These are phyloP conservation scores for Masnerella sp. DNA, from an alignment of 2,888 invertebrate species.

Conservation along the genomic window DNA sequence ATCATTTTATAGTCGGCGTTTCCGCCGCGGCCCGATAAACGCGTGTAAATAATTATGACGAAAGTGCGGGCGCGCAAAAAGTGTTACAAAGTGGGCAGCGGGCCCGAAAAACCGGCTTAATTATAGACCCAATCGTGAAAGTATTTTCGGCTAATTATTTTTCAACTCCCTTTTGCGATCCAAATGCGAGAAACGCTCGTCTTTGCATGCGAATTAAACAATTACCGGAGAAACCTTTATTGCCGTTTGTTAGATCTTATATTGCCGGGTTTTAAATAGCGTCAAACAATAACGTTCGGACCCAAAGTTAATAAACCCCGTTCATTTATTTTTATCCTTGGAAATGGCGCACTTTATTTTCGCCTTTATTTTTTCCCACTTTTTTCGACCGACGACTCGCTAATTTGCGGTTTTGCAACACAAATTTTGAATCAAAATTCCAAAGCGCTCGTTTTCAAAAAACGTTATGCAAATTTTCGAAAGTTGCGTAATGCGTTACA, in stretches of 20 bases:
- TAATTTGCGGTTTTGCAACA: no score
- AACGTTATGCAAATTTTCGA: no score
- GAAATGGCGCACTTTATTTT: no score
- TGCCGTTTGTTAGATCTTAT: constrained; percentile 29
- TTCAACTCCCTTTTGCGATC: constrained; percentile 24
- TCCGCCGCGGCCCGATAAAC: constrained; percentile 2
- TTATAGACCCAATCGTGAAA: constrained; percentile 42
- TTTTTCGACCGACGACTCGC: no score
- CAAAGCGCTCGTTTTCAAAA: no score
- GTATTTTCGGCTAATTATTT: constrained; percentile 51
- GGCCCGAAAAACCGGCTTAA: constrained; percentile 22
- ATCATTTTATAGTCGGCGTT: constrained; percentile 37
- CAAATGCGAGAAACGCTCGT: constrained; percentile 20
- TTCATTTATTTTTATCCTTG: no score
- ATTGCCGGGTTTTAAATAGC: no score
- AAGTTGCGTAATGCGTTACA: no score
- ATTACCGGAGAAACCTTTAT: constrained; percentile 30
- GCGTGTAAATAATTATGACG: constrained; percentile 43
- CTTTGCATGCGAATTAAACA: constrained; percentile 25
- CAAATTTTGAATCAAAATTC: no score
- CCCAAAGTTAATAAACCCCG: no score
- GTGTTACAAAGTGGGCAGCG: constrained; percentile 22
- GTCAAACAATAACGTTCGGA: no score
- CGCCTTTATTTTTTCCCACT: no score
- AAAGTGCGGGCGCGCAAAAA: constrained; percentile 30